These are phyloP conservation scores for Melanostoma scalare DNA, from an alignment of 2,888 invertebrate genomes.

Conservation along the genomic window DNA sequence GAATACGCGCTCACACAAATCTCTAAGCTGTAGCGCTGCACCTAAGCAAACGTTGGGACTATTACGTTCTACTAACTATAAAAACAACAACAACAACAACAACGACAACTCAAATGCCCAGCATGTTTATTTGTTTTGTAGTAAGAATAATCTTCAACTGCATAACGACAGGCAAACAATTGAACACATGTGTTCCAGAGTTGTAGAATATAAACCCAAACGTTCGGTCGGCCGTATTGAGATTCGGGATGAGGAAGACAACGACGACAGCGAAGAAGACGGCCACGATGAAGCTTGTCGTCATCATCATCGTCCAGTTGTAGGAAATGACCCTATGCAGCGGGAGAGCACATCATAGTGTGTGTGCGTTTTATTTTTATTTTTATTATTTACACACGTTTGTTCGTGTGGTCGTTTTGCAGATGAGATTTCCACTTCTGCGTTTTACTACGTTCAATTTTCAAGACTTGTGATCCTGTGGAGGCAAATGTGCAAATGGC, in stretches of 20 bases:
- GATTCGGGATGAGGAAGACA: slow-evolving; percentile 16
- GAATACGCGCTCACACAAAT: slow-evolving; percentile 28
- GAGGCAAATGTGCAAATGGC: no score
- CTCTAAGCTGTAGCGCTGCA: slow-evolving; percentile 41
- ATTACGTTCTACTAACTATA: background rate
- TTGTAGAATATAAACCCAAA: slow-evolving; percentile 61
- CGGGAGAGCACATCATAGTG: slow-evolving; percentile 30
- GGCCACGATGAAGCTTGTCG: slow-evolving; percentile 30
- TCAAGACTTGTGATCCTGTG: no score
- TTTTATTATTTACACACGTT: background rate
- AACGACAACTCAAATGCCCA: slow-evolving; percentile 28
- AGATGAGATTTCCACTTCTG: slow-evolving; percentile 27
- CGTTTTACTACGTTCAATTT: slow-evolving; percentile 1
- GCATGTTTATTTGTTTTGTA: slow-evolving; percentile 65
- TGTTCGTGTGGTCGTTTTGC: slow-evolving; percentile 1
- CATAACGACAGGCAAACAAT: slow-evolving; percentile 66
- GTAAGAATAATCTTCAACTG: slow-evolving; percentile 57
- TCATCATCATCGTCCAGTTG: slow-evolving; percentile 35
- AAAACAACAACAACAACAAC: slow-evolving; percentile 23
- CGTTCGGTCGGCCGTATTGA: slow-evolving; percentile 1
- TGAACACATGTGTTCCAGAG: slow-evolving; percentile 69
- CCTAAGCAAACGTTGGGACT: slow-evolving; percentile 52
- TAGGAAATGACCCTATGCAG: slow-evolving; percentile 63
- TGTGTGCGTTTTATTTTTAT: slow-evolving; percentile 20
- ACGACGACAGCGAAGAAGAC: slow-evolving; percentile 1